phyloP scores from a whole-genome alignment of 1,140 invertebrate species.

The Triops longicaudatus region DNA sequence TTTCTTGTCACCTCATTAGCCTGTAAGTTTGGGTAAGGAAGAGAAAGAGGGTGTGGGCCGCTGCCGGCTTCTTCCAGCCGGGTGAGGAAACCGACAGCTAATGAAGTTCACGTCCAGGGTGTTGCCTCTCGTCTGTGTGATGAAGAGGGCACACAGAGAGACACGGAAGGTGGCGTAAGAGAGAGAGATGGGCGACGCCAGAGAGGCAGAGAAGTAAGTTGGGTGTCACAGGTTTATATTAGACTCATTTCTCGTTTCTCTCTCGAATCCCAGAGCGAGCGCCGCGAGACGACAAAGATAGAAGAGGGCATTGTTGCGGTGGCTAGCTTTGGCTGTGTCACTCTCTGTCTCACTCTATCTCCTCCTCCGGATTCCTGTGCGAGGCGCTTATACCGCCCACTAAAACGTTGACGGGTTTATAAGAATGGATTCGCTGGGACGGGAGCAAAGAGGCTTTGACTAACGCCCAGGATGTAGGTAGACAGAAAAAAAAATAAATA shows the following conservation, averaged over 20 bases:
- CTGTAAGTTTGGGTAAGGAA: neutral
- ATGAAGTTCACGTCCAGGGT: neutral
- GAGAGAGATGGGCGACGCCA: neutral
- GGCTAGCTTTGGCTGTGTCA: neutral
- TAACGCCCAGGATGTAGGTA: neutral
- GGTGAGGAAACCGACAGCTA: no score
- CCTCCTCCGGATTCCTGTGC: no score
- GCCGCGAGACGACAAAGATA: neutral
- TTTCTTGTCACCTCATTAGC: conserved; percentile 5
- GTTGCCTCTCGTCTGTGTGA: neutral
- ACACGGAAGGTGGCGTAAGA: neutral
- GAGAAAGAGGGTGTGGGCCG: neutral
- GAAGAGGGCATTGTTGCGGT: conserved; percentile 1
- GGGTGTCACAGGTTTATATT: conserved; percentile 7
- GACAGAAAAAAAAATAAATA: no score
- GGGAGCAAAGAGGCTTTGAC: neutral
- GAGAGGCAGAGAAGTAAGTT: neutral
- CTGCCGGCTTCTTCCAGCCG: no score
- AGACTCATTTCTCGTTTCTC: neutral
- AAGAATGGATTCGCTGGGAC: conserved; percentile 1
- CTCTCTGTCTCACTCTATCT: no score
- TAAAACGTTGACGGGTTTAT: neutral
- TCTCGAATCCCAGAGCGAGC: neutral
- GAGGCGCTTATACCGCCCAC: neutral
- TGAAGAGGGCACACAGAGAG: neutral